phyloP scores from a whole-genome alignment of 1,140 invertebrate species.

The Psilanteris sp. region DNA sequence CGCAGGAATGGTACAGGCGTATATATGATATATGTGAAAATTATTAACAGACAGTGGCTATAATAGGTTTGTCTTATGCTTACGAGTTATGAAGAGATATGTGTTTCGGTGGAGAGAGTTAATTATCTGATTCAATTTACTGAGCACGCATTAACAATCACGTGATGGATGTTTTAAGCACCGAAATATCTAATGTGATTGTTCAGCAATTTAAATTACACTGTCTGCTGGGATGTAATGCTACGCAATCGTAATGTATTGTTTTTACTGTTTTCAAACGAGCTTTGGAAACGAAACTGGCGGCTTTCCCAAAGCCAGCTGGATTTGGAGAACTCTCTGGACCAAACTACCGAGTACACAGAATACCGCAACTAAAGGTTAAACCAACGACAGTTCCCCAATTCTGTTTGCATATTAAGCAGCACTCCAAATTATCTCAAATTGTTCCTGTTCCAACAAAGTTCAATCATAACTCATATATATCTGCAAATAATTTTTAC shows the following conservation, averaged over 20 bases:
- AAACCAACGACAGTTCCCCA: conserved; percentile 31
- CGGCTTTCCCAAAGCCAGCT: conserved; percentile 42
- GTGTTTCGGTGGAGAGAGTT: too few relatives aligned
- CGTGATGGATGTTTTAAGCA: too few relatives aligned
- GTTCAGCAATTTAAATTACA: not conserved
- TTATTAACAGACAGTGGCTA: too few relatives aligned
- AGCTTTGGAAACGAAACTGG: conserved; percentile 28
- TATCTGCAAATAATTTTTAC: too few relatives aligned
- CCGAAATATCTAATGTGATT: too few relatives aligned
- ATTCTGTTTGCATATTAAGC: conserved; percentile 64
- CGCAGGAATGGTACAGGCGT: too few relatives aligned
- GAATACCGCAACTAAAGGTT: conserved; percentile 37
- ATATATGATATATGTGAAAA: too few relatives aligned
- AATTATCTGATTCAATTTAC: too few relatives aligned
- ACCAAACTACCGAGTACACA: conserved; percentile 27
- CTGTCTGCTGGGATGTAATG: not conserved
- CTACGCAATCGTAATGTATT: conserved; percentile 15
- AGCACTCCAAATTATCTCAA: conserved; percentile 32
- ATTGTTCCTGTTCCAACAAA: conserved; percentile 30
- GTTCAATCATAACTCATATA: conserved; percentile 26
- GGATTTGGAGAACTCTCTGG: conserved; percentile 34
- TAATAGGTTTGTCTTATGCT: too few relatives aligned
- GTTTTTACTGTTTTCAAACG: conserved; percentile 6
- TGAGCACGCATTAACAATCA: too few relatives aligned
- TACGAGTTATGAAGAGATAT: too few relatives aligned